Evolutionary conservation across 2,888 invertebrate species (phyloP).

Genomic region (Pimpla rufipes): DNA sequence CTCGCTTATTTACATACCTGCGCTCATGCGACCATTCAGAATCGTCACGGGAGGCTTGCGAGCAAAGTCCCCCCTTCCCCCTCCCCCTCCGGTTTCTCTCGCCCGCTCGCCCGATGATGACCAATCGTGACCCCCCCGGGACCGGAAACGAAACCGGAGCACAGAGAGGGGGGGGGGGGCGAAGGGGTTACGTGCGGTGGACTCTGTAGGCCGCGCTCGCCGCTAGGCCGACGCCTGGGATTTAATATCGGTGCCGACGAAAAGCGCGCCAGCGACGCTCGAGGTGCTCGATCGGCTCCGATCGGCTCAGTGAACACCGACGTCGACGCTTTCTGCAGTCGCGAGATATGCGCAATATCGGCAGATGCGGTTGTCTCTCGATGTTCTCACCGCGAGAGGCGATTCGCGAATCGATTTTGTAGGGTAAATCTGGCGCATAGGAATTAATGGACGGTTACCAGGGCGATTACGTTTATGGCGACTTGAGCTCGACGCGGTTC

Average conservation of each 20-base stretch:
- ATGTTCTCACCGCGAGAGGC: too few species aligned
- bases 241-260: constrained; percentile 8
- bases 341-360: background rate
- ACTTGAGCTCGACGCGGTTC: too few species aligned
- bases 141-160: constrained; percentile 56
- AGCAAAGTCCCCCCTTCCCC: constrained; percentile 42
- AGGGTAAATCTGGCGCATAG: too few species aligned
- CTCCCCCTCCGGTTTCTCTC: background rate
- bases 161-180: too few species aligned
- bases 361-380: background rate
- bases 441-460: too few species aligned
- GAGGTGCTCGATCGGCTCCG: background rate
- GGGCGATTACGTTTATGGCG: too few species aligned
- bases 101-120: constrained; percentile 25
- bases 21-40: constrained; percentile 69
- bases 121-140: constrained; percentile 39
- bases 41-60: constrained; percentile 72
- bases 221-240: background rate
- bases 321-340: background rate
- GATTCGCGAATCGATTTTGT: too few species aligned
- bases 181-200: constrained; percentile 34
- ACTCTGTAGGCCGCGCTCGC: constrained; percentile 1
- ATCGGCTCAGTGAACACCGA: background rate
- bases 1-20: constrained; percentile 72
- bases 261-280: background rate